Evolutionary conservation across 2,113 vertebrate species (phyloP).

Genomic region (Callithrix jacchus): DNA sequence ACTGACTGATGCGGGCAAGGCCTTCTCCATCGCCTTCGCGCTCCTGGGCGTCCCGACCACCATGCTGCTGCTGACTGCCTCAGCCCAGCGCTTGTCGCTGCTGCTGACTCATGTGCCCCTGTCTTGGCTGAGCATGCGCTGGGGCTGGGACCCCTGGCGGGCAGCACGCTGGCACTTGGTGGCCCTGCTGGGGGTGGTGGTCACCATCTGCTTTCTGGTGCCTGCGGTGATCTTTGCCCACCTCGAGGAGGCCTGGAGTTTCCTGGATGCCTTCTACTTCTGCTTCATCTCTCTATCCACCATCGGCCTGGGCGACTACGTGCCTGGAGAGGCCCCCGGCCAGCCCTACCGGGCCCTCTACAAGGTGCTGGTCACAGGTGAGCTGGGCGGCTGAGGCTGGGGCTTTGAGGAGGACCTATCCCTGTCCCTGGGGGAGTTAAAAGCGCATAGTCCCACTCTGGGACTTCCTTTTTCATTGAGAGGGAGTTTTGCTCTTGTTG

Average conservation of each 20-base stretch:
- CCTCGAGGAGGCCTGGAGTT: constrained; percentile 89
- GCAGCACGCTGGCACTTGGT: constrained; percentile 85
- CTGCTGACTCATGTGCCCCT: constrained; percentile 85
- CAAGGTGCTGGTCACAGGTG: constrained; percentile 91
- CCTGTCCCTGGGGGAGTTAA: background rate
- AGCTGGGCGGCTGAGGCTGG: constrained; percentile 60
- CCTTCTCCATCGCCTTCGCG: constrained; percentile 91
- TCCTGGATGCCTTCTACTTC: constrained; percentile 93
- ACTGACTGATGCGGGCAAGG: constrained; percentile 89
- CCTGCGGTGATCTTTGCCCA: constrained; percentile 86
- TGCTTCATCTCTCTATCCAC: constrained; percentile 94
- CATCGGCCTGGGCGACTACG: constrained; percentile 93
- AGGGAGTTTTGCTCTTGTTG: too few species aligned
- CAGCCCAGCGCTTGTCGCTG: constrained; percentile 89
- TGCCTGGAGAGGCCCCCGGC: constrained; percentile 84
- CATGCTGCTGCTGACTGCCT: constrained; percentile 91
- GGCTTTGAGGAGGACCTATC: background rate
- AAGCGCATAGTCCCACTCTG: background rate
- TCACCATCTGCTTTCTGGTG: constrained; percentile 86
- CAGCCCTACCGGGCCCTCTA: constrained; percentile 88
- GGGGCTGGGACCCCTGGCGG: constrained; percentile 79
- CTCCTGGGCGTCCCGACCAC: constrained; percentile 92
- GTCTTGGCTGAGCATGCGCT: constrained; percentile 74
- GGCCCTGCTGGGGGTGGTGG: constrained; percentile 78
- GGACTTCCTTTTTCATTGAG: too few species aligned